These are phyloP conservation scores for Chironomus tentans DNA, from an alignment of 2,888 invertebrate genomes.

Conservation along the genomic window DNA sequence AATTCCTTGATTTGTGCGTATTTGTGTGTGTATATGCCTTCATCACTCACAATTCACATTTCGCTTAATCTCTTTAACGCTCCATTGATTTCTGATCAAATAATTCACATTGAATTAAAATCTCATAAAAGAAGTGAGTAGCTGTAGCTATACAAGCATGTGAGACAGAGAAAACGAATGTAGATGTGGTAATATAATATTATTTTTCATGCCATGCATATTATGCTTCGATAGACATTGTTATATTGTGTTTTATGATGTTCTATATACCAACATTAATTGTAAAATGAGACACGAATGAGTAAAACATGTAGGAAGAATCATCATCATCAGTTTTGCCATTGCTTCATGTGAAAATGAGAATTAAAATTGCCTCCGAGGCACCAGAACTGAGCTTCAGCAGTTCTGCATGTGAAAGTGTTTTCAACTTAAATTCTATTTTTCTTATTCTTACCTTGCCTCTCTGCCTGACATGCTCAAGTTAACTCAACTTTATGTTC, in stretches of 20 bases:
- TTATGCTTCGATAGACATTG: too few relatives aligned
- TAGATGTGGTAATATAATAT: too few relatives aligned
- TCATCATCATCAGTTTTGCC: too few relatives aligned
- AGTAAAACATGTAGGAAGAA: too few relatives aligned
- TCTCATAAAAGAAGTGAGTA: slow-evolving; percentile 17
- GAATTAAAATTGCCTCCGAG: too few relatives aligned
- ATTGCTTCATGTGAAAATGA: too few relatives aligned
- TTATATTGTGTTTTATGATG: too few relatives aligned
- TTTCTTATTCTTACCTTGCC: not conserved
- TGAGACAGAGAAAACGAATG: too few relatives aligned
- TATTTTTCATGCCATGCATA: too few relatives aligned
- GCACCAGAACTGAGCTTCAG: not conserved
- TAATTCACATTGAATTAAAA: slow-evolving; percentile 24
- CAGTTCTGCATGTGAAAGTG: not conserved
- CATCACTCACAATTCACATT: not conserved
- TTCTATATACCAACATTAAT: too few relatives aligned
- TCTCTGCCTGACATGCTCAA: not conserved
- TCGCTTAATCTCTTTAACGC: slow-evolving; percentile 23
- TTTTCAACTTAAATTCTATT: not conserved
- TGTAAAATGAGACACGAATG: too few relatives aligned
- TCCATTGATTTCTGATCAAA: slow-evolving; percentile 24
- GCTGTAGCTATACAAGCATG: not conserved
- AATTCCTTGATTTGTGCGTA: not conserved
- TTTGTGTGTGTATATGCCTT: not conserved
- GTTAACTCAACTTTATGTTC: not conserved